Conservation (phyloP, 2,888 invertebrate species). For the Pristionchus japonicus region DNA sequence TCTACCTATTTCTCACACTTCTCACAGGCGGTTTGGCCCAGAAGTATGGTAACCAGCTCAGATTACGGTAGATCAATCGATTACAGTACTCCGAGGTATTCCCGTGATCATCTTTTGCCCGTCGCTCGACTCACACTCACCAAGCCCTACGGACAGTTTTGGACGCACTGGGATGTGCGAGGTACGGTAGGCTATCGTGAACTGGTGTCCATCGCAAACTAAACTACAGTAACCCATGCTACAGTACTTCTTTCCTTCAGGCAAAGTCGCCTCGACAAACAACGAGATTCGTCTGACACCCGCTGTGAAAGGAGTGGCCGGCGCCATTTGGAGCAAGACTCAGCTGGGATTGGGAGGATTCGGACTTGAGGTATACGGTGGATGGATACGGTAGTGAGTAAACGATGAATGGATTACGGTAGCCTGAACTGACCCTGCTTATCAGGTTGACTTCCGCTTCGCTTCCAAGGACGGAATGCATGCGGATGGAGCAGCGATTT, state of each 20-base stretch:
- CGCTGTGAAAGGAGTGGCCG: not conserved
- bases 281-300: constrained; percentile 32
- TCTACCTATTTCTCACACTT: not conserved
- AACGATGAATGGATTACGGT: not conserved
- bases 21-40: not conserved
- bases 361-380: not conserved
- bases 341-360: not conserved
- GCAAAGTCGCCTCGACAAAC: not conserved
- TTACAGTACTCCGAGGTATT: not conserved
- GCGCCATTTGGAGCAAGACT: constrained; percentile 27
- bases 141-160: constrained; percentile 7
- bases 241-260: not conserved
- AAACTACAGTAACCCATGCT: too few species aligned
- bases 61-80: not conserved
- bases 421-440: not conserved
- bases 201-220: too few species aligned
- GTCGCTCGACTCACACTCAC: not conserved
- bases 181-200: not conserved
- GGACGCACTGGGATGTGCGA: constrained; percentile 13
- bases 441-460: not conserved
- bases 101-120: not conserved
- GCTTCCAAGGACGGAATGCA: not conserved
- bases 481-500: not conserved
- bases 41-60: not conserved
- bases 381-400: not conserved